Base-by-base conservation (phyloP, 2,113 vertebrate species). In the Oxyruncus cristatus region DNA sequence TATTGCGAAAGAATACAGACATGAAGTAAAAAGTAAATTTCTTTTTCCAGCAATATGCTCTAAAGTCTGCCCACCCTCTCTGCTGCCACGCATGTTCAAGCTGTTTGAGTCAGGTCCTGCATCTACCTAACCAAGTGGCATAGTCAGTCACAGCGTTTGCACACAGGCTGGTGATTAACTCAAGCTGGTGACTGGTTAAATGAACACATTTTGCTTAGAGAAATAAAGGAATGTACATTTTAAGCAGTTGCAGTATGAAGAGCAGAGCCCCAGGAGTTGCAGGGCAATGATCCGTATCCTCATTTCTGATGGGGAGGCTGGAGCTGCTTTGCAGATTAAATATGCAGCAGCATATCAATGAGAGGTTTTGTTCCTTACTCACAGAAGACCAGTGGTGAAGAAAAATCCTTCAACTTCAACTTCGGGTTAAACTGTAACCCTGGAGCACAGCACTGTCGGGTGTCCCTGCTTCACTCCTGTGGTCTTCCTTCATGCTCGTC, bases 401-500 rank as follows among this genome's bases (percentile, higher is more conserved):
- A 87, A 94, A 78, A 91, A n/a, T 76, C 68, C 89, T 78, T 68
- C 42, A 67, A 80, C n/a, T 67, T 65, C 33, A 35, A 5, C 42
- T 42, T 85, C 53, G 71, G 87, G 18, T 96, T 95, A 94, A 96
- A 89, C 61, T 94, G 70, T 94, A 95, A 95, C 68, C 65, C 47
- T 50, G 35, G 37, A 55, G 70, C 26, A 37, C 37, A 16, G 63
- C 5, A 0, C 13, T 62, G 39, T 70, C 26, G 6, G 42, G 11
- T 92, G 68, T 70, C 89, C 80, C 50, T 5, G 2, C 32, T 71
- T 73, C 63, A 65, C 46, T 87, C 76, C 59, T 52, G 8, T 41
- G 9, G 8, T 19, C 59, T 80, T 89, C 41, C 49, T 49, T 47
- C 12, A 2, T 7, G 14, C 63, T 86, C 3, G 0, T 21, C 49